phyloP scores from a whole-genome alignment of 92 coral and sea anemone genomes.

The Galaxea fascicularis region DNA sequence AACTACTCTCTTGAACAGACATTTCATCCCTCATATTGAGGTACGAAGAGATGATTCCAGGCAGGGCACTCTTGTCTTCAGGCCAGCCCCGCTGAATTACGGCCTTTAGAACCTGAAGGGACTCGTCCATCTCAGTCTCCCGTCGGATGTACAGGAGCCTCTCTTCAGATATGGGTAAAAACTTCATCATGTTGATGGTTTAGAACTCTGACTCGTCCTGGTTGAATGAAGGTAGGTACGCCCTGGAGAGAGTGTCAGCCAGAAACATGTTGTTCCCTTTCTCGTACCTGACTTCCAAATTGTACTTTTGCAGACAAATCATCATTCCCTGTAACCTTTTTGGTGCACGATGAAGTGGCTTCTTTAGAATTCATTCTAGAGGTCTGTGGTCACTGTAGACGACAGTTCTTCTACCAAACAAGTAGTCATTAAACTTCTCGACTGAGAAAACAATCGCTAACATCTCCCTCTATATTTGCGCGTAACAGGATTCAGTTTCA shows the following conservation, averaged over 20 bases:
- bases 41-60: slow-evolving; percentile 14
- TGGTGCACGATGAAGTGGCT: background rate
- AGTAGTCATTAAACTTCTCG: slow-evolving; percentile 28
- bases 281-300: slow-evolving; percentile 3
- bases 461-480: slow-evolving; percentile 23
- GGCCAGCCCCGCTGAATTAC: no score
- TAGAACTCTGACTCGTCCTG: no score
- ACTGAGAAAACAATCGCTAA: slow-evolving; percentile 33
- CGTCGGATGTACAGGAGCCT: no score
- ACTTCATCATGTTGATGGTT: no score
- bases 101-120: no score
- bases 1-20: slow-evolving; percentile 40
- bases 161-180: no score
- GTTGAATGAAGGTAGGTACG: background rate
- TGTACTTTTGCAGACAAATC: background rate
- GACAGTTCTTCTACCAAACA: slow-evolving; percentile 51
- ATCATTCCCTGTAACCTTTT: slow-evolving; percentile 17
- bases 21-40: slow-evolving; percentile 31
- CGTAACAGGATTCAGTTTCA: slow-evolving; percentile 8
- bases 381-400: background rate
- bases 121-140: background rate
- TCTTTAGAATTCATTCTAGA: background rate
- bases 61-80: no score
- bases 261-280: background rate
- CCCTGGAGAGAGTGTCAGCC: slow-evolving; percentile 15